Evolutionary conservation across 2,113 vertebrate genomes (phyloP), one percentile per base, ranked within the genome.

Genomic region (Holacanthus passer): DNA sequence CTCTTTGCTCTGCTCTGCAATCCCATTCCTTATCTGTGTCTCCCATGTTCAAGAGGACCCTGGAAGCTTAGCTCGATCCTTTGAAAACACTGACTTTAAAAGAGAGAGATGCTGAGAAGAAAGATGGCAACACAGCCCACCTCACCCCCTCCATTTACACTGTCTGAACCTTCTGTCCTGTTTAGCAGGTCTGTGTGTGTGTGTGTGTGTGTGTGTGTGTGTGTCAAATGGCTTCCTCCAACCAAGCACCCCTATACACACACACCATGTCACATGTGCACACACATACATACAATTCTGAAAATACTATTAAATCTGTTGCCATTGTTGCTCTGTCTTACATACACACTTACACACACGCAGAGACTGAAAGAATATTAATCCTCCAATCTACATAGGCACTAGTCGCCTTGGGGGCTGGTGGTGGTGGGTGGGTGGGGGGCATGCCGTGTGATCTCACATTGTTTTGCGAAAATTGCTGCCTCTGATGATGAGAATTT

Each of bases 401-500:
- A 83, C 88, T 85, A 84, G 72, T 81, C 73, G 77, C 92, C 91
- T 89, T 77, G 63, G 93, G 89, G 90, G 82, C 87, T 71, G 22
- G 48, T 41, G 53, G n/a, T n/a, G 50, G 58, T 7, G 64, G 20
- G 22, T 43, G 16, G 22, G 37, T 48, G 66, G 75, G 79, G 64
- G 82, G 83, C 71, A 79, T 88, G 85, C 73, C 32, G 82, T 91
- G 87, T 90, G 91, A 93, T 94, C 93, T 90, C 77, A 47, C 85
- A 74, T 89, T 92, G 87, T 93, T 93, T 93, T 73, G 43, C 52
- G 79, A 92, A 93, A 94, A 94, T 93, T 92, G 69, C 92, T 47
- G 93, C 90, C 78, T 86, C 93, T 86, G 93, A 89, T 88, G 93
- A 92, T 91, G 91, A 84, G 88, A 94, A 93, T 89, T 90, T 92